Conservation (phyloP, 2,113 vertebrate genomes). For the Accipiter virgatus region DNA sequence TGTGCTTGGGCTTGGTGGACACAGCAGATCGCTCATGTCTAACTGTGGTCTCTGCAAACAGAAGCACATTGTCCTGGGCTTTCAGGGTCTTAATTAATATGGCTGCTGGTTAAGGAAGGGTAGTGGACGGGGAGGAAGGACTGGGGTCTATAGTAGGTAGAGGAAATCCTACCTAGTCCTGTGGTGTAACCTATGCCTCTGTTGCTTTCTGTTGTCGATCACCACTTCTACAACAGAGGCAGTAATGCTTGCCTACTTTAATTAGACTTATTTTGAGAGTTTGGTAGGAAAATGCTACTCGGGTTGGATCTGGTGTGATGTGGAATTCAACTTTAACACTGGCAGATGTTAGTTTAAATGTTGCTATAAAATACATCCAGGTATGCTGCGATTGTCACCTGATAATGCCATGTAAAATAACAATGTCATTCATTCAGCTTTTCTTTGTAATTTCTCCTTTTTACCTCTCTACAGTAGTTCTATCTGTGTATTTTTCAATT, state of each 20-base stretch:
- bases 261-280: not conserved
- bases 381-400: not conserved
- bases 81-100: not conserved
- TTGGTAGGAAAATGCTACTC: not conserved
- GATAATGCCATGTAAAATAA: not conserved
- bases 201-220: not conserved
- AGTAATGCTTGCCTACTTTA: not conserved
- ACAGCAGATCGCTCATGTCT: not conserved
- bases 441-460: not conserved
- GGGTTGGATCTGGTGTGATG: not conserved
- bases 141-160: not conserved
- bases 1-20: not conserved
- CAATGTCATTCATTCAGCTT: not conserved
- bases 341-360: not conserved
- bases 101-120: not conserved
- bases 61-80: rapidly evolving
- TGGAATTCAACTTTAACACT: not conserved
- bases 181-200: not conserved
- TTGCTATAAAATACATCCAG: not conserved
- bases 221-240: not conserved
- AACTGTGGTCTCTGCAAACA: not conserved
- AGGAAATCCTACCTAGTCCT: not conserved
- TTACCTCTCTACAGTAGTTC: not conserved
- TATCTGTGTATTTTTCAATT: not conserved
- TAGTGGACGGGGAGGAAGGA: not conserved